phyloP scores from a whole-genome alignment of 1,140 invertebrate genomes.

The Drosophila mojavensis region DNA sequence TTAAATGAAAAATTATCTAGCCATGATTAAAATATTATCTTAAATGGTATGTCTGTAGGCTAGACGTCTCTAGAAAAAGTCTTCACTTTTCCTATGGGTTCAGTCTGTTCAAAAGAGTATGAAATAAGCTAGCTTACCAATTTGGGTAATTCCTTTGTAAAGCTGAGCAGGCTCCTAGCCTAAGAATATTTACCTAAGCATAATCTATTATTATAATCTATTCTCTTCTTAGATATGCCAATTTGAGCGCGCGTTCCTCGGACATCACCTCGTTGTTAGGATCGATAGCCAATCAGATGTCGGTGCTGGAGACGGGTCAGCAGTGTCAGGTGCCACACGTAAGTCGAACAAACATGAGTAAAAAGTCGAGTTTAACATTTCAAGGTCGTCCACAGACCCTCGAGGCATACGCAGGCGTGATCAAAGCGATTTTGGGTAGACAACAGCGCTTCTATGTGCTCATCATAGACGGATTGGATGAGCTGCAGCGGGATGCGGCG shows the following conservation, averaged over 20 bases:
- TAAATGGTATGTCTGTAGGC: too few species aligned
- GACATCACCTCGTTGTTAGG: conserved; percentile 76
- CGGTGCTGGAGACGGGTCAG: conserved; percentile 65
- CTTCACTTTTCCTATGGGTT: too few species aligned
- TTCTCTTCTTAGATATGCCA: conserved; percentile 64
- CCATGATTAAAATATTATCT: too few species aligned
- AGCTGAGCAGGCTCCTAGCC: too few species aligned
- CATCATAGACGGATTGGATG: conserved; percentile 90
- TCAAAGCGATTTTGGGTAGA: conserved; percentile 61
- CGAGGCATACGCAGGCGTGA: conserved; percentile 54
- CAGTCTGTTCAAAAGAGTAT: too few species aligned
- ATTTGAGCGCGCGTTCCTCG: conserved; percentile 74
- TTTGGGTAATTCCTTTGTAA: too few species aligned
- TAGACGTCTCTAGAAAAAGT: too few species aligned
- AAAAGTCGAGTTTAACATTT: neutral
- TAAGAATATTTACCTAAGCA: too few species aligned
- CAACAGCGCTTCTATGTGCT: conserved; percentile 85
- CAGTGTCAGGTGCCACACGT: conserved; percentile 78
- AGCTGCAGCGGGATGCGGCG: conserved; percentile 85
- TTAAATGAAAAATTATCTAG: too few species aligned
- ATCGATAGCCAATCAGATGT: conserved; percentile 83
- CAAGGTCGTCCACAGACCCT: conserved; percentile 45
- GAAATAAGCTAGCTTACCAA: too few species aligned
- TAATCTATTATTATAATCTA: neutral
- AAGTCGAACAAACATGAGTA: conserved; percentile 14